Percentiles rank a stretch among this genome's conserved stretches.
phyloP scores from a whole-genome alignment of 2,113 vertebrate genomes.

The Campylomormyrus numenius region DNA sequence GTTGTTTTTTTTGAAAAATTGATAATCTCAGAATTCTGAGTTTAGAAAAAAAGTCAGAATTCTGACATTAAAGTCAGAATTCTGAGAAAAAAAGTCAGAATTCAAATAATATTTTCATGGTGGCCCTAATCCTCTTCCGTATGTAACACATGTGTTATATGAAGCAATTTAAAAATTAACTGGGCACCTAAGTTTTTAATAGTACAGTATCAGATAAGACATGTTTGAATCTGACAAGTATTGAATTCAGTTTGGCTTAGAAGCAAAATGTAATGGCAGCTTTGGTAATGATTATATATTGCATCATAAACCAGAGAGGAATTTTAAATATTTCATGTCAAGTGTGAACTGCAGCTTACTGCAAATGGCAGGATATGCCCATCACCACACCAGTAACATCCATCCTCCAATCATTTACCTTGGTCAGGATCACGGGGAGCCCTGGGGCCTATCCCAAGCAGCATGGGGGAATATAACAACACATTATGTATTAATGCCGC shows the following conservation, averaged over 20 bases:
- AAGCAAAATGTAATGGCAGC: not conserved
- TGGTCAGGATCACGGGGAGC: not conserved
- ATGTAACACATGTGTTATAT: not conserved
- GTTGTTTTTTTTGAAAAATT: not conserved
- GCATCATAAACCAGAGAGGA: not conserved
- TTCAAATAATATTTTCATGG: no score
- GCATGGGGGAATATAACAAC: not conserved
- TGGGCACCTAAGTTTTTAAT: not conserved
- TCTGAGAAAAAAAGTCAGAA: no score
- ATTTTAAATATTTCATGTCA: not conserved
- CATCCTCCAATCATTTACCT: not conserved
- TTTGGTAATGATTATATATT: not conserved
- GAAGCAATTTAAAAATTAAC: not conserved
- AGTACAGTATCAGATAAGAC: not conserved
- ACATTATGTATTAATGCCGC: no score
- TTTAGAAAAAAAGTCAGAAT: no score
- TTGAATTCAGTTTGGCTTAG: not conserved
- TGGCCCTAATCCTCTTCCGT: no score
- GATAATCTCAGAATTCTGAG: no score
- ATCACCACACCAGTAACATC: not conserved
- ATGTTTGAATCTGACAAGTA: not conserved
- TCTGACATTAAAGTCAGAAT: no score
- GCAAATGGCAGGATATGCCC: not conserved
- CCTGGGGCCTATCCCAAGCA: not conserved
- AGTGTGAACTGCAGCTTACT: not conserved